These are phyloP conservation scores for Pseudomyrmex cubaensis DNA, from an alignment of 1,140 invertebrate genomes.

Conservation along the genomic window DNA sequence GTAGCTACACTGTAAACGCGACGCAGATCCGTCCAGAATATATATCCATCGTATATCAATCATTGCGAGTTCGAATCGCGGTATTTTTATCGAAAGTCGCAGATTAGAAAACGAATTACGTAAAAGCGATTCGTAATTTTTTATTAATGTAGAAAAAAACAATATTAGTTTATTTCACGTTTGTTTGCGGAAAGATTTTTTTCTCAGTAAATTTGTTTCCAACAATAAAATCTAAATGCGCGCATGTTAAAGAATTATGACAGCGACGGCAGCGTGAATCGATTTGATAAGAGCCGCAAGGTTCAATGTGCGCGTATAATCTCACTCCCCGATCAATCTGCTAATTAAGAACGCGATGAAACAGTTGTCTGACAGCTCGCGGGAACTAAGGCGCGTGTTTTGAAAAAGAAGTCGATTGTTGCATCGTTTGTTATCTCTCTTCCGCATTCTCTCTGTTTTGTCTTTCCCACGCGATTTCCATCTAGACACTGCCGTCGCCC, in stretches of 20 bases:
- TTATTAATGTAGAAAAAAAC: no score
- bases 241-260: neutral
- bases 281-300: constrained; percentile 6
- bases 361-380: neutral
- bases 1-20: constrained; percentile 85
- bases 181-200: neutral
- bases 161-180: no score
- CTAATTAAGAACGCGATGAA: constrained; percentile 10
- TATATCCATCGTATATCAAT: neutral
- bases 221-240: neutral
- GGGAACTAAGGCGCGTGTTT: constrained; percentile 9
- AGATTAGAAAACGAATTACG: no score
- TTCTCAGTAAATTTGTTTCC: neutral
- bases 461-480: constrained; percentile 38
- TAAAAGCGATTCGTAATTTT: no score
- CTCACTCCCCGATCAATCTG: constrained; percentile 9
- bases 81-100: neutral
- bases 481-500: neutral
- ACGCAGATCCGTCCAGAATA: neutral
- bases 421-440: neutral
- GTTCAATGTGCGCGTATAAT: constrained; percentile 6
- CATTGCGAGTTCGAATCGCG: neutral
- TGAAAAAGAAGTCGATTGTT: constrained; percentile 11
- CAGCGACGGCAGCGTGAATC: neutral
- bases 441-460: constrained; percentile 23